These are phyloP conservation scores for Alectoris magna DNA, from an alignment of 2,797 vertebrate genomes.

Conservation along the genomic window DNA sequence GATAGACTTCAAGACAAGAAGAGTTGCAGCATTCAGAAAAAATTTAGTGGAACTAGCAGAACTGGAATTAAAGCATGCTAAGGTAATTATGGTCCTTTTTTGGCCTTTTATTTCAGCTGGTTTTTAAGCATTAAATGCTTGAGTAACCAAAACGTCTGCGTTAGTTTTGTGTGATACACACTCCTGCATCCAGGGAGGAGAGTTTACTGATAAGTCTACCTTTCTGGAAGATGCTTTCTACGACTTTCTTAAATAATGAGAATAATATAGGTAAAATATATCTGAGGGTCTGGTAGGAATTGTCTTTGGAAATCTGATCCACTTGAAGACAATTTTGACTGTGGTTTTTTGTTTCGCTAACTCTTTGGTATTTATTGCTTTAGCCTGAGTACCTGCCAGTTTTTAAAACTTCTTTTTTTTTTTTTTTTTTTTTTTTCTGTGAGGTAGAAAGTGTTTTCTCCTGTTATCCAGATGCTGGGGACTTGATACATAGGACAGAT, in stretches of 20 bases:
- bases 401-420: slow-evolving; percentile 3
- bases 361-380: background rate
- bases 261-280: background rate
- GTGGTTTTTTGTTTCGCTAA: background rate
- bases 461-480: background rate
- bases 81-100: slow-evolving; percentile 81
- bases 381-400: background rate
- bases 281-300: background rate
- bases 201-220: background rate
- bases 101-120: background rate
- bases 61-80: slow-evolving; percentile 98
- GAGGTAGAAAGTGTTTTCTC: background rate
- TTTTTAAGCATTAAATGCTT: background rate
- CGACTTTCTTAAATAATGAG: background rate
- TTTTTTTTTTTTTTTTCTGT: background rate
- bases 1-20: slow-evolving; percentile 97
- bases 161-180: background rate
- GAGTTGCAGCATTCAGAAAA: slow-evolving; percentile 98
- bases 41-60: slow-evolving; percentile 98
- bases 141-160: background rate
- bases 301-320: background rate
- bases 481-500: background rate
- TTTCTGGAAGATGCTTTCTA: too few relatives aligned
- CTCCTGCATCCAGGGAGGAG: background rate
- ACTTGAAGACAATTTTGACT: background rate